phyloP scores from a whole-genome alignment of 1,140 invertebrate genomes.

The Drosophila ogumai region DNA sequence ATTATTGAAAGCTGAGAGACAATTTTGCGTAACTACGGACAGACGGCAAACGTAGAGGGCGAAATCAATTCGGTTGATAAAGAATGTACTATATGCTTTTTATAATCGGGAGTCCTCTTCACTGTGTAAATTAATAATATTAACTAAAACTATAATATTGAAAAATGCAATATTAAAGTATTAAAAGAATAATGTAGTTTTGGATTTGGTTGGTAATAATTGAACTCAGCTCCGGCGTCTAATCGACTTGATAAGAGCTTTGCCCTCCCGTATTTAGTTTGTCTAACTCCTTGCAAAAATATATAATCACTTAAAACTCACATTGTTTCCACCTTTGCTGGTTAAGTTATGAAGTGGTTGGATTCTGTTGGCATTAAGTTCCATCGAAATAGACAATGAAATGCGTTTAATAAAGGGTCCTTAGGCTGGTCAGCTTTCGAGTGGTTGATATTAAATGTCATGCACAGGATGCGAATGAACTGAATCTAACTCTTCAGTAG shows the following conservation, averaged over 20 bases:
- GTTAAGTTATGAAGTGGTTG: slow-evolving; percentile 61
- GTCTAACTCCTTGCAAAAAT: not conserved
- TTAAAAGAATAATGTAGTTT: too few relatives aligned
- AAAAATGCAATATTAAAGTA: too few relatives aligned
- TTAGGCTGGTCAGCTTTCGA: slow-evolving; percentile 28
- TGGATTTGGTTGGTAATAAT: too few relatives aligned
- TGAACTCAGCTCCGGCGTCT: too few relatives aligned
- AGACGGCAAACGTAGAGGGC: too few relatives aligned
- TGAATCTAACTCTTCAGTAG: not conserved
- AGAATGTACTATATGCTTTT: too few relatives aligned
- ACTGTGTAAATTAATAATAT: too few relatives aligned
- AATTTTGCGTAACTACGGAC: too few relatives aligned
- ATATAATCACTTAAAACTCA: not conserved
- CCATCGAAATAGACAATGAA: slow-evolving; percentile 5
- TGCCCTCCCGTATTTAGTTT: not conserved
- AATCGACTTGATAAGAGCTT: not conserved
- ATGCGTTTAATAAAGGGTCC: slow-evolving; percentile 55
- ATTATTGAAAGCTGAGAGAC: too few relatives aligned
- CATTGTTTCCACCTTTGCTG: not conserved
- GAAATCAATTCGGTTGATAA: too few relatives aligned
- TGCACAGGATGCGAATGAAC: slow-evolving; percentile 23
- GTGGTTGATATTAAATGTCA: slow-evolving; percentile 55
- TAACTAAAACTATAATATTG: too few relatives aligned
- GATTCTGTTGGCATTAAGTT: slow-evolving; percentile 28
- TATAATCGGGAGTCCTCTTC: too few relatives aligned